Percentiles rank a stretch among this genome's conserved stretches.
These are phyloP conservation scores for Pangasius djambal DNA, from an alignment of 2,797 vertebrate genomes.

Conservation along the genomic window DNA sequence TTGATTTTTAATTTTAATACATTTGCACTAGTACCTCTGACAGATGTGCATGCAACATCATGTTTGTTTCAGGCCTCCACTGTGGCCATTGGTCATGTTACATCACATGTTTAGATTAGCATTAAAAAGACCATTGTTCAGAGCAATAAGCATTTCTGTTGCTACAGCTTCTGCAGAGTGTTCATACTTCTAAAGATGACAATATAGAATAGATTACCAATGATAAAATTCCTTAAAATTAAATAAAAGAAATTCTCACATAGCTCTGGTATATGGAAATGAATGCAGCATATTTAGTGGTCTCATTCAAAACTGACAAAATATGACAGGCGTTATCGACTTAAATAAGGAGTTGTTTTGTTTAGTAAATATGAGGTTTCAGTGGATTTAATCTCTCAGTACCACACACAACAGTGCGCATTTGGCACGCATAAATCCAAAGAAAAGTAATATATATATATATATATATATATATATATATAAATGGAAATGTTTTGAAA, in stretches of 20 bases:
- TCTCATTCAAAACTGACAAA: not conserved
- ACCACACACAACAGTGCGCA: not conserved
- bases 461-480: not conserved
- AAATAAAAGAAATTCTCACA: not conserved
- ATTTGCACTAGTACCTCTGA: conserved; percentile 54
- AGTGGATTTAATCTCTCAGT: not conserved
- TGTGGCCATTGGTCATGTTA: conserved; percentile 48
- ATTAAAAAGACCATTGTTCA: conserved; percentile 40
- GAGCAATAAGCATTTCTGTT: conserved; percentile 20
- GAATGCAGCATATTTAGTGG: not conserved
- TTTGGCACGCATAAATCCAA: not conserved
- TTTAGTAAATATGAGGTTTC: not conserved
- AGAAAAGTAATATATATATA: not conserved
- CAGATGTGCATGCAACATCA: conserved; percentile 58
- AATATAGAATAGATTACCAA: not conserved
- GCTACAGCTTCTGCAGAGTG: conserved; percentile 2
- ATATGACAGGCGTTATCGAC: not conserved
- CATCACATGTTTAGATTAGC: conserved; percentile 53
- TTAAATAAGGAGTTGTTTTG: not conserved
- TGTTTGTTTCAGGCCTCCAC: conserved; percentile 55
- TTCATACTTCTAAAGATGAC: not conserved
- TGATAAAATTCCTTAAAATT: not conserved
- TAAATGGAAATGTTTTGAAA: not conserved
- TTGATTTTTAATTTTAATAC: conserved; percentile 32
- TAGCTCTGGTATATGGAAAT: conserved; percentile 4